phyloP scores from a whole-genome alignment of 2,888 invertebrate genomes.

The Autographa pulchrina region DNA sequence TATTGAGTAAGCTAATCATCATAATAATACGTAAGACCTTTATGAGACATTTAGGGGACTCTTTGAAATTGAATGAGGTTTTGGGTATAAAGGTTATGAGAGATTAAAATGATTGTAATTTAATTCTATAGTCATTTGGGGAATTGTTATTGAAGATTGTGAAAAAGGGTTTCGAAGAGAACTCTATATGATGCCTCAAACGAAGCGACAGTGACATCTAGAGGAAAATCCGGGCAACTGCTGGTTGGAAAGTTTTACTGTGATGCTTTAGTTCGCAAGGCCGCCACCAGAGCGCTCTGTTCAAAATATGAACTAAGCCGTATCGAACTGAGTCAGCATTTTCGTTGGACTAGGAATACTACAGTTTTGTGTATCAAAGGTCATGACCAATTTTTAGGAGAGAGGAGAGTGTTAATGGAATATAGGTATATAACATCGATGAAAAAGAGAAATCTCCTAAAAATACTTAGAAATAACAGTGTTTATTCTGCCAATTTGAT shows the following conservation, averaged over 20 bases:
- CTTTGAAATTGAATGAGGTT: constrained; percentile 12
- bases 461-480: no score
- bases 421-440: no score
- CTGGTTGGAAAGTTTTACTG: constrained; percentile 26
- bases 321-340: neutral
- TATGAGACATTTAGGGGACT: neutral
- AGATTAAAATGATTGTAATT: neutral
- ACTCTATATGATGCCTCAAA: neutral
- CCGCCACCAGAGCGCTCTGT: constrained; percentile 52
- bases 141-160: neutral
- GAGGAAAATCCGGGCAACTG: constrained; percentile 51
- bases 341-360: neutral
- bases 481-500: no score
- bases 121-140: neutral
- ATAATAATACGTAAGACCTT: constrained; percentile 24
- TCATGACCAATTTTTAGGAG: neutral
- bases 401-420: neutral
- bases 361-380: neutral
- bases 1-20: neutral
- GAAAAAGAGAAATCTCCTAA: no score
- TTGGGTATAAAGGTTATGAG: constrained; percentile 3
- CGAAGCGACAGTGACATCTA: constrained; percentile 59
- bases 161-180: neutral
- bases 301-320: neutral
- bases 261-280: constrained; percentile 29